Evolutionary conservation across 2,113 vertebrate genomes (phyloP), one percentile per base, ranked within the genome.

Genomic region (Penelope pileata): DNA sequence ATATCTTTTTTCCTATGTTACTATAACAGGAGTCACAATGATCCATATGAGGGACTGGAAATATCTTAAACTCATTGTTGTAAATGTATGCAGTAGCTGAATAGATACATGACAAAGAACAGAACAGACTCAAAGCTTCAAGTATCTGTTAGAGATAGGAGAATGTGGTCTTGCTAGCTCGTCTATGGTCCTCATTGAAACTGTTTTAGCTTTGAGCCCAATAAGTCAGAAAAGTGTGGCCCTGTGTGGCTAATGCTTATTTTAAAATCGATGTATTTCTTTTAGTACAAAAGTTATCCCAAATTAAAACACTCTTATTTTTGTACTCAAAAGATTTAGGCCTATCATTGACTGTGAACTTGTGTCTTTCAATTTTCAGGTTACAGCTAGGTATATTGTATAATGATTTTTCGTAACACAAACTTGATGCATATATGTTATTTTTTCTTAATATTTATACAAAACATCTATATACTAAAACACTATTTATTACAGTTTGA

Each of bases 11-110:
- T 45, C 4, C n/a, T 42, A 0, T 30, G 8, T 63, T 70, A 51
- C 12, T 63, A 26, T 59, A 67, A 26, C 5, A 77, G 60, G 7
- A 81, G 19, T 66, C 19, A 62, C 32, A n/a, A 48, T 1, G 5
- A 1, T 16, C 3, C 26, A 59, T 14, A 43, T 0, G 0, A 58
- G 12, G 56, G 23, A 85, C 26, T 59, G 56, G 64, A 62, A 74
- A 77, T 27, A 14, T 80, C 29, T 60, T n/a, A 38, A 51, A 79
- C 3, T 36, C 3, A 5, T 27, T 81, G 1, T 15, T 69, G 13
- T 27, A n/a, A 32, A 26, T 32, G 12, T 21, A 30, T 78, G 12
- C 4, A 50, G 87, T 82, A 47, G n/a, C 11, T 73, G 36, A 59
- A 51, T 48, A 12, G 9, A 26, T 38, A 30, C 29, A 51, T 16